Conservation (phyloP, 2,113 vertebrate genomes). For the Crotophaga sulcirostris region DNA sequence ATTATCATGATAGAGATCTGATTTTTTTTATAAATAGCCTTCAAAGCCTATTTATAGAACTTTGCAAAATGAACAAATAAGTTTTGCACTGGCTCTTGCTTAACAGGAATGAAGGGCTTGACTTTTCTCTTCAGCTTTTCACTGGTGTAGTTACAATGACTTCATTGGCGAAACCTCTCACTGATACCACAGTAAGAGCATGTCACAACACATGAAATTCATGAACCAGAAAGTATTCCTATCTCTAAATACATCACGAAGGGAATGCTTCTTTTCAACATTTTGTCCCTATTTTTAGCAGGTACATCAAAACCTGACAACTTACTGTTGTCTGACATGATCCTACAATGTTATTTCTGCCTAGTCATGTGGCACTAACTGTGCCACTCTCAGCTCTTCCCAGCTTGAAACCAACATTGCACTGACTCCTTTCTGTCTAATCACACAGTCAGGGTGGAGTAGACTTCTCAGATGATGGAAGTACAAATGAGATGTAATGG, state of each 20-base stretch:
- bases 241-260: background rate
- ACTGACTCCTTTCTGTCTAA: background rate
- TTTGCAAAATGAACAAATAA: background rate
- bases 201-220: background rate
- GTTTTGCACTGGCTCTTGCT: background rate
- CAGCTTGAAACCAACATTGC: background rate
- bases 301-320: background rate
- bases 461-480: background rate
- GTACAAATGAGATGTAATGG: background rate
- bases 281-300: background rate
- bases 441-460: background rate
- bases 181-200: background rate
- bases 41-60: background rate
- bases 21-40: background rate
- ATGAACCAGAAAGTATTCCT: background rate
- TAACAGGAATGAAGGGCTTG: background rate
- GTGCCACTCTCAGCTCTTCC: background rate
- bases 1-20: background rate
- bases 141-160: background rate
- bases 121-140: background rate
- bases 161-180: background rate
- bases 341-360: background rate
- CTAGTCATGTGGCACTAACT: background rate
- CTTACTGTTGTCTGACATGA: background rate
- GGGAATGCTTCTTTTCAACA: background rate